phyloP scores from a whole-genome alignment of 2,797 vertebrate genomes.

The Gastrophryne carolinensis region DNA sequence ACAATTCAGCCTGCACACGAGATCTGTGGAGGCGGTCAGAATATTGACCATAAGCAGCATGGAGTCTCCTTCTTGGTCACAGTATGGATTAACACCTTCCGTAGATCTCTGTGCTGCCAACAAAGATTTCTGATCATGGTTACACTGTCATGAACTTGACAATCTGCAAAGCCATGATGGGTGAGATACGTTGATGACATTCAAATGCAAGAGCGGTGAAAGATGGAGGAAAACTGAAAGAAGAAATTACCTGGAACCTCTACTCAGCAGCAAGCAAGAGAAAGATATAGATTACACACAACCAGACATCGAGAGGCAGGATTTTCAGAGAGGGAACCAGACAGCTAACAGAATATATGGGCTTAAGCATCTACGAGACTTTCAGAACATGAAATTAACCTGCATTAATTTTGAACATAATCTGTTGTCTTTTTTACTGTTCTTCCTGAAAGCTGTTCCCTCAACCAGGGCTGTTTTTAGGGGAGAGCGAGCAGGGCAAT shows the following conservation, averaged over 20 bases:
- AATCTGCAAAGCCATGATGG: conserved; percentile 7
- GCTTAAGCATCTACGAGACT: no score
- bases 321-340: no score
- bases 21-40: conserved; percentile 33
- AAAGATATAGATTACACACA: conserved; percentile 66
- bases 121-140: background rate
- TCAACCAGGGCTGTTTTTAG: no score
- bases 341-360: no score
- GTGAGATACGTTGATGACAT: conserved; percentile 14
- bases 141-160: background rate
- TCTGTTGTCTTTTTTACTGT: no score
- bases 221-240: conserved; percentile 55
- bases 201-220: conserved; percentile 56
- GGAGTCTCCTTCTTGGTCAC: background rate
- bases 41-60: background rate
- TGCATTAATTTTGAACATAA: no score
- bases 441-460: no score
- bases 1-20: conserved; percentile 58
- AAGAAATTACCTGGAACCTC: conserved; percentile 93
- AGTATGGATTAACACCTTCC: background rate
- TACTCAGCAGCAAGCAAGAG: conserved; percentile 83
- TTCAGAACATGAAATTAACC: no score
- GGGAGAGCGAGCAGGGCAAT: no score
- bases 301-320: conserved; percentile 53
- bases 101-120: conserved; percentile 1